A percentile compares a stretch with the other conserved stretches of the same genome.
phyloP scores from a whole-genome alignment of 2,113 vertebrate species.

The Rhinolophus ferrumequinum region DNA sequence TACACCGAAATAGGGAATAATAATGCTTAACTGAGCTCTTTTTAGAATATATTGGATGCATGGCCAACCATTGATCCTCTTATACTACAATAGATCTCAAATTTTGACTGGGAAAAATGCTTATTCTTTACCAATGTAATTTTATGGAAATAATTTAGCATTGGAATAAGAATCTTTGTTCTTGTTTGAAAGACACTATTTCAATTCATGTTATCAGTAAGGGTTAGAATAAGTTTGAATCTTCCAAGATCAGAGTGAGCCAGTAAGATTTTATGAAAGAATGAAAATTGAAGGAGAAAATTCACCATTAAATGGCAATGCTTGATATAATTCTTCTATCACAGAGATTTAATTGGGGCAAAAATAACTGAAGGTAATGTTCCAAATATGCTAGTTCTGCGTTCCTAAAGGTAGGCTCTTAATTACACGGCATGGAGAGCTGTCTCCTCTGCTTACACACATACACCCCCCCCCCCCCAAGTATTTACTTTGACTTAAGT shows the following conservation, averaged over 20 bases:
- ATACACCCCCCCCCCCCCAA: background rate
- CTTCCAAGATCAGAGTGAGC: background rate
- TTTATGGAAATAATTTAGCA: background rate
- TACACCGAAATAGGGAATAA: background rate
- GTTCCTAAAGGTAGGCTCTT: background rate
- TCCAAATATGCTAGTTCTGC: background rate
- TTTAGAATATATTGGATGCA: background rate
- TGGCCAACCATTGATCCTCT: background rate
- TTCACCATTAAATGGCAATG: background rate
- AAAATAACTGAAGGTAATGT: background rate
- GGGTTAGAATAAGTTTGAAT: background rate
- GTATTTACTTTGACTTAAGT: background rate
- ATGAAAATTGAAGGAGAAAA: background rate
- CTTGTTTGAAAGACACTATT: background rate
- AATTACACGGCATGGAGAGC: no score
- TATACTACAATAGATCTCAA: background rate
- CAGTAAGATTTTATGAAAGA: background rate
- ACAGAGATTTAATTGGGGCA: background rate
- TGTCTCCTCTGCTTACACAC: background rate
- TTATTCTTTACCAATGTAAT: background rate
- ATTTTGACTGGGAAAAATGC: background rate
- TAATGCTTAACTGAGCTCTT: background rate
- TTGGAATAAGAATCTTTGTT: background rate
- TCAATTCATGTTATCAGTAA: background rate
- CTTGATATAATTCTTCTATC: background rate